These are phyloP conservation scores for Phylloscopus trochiloides DNA, from an alignment of 2,113 vertebrate genomes.

Conservation along the genomic window DNA sequence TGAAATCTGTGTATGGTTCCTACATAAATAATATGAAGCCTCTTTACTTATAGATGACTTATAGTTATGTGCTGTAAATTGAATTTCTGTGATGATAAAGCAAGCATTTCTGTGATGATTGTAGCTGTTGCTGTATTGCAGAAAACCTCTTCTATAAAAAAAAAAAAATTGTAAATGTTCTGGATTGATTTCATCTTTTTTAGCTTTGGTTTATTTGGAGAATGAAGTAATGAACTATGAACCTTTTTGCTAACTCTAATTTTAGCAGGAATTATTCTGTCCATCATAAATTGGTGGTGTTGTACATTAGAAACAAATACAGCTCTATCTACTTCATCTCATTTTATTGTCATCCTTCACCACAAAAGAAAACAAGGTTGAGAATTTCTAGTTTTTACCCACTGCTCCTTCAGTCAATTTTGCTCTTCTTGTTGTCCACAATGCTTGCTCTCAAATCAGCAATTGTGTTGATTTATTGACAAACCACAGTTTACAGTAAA, in stretches of 20 bases:
- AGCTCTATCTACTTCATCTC: neutral
- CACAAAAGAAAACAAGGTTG: neutral
- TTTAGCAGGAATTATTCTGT: neutral
- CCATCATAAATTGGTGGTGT: neutral
- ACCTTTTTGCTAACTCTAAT: neutral
- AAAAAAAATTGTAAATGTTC: neutral
- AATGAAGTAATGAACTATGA: neutral
- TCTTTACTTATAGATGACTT: neutral
- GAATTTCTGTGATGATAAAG: neutral
- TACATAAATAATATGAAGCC: neutral
- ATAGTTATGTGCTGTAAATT: neutral
- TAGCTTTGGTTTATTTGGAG: neutral
- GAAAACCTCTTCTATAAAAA: neutral
- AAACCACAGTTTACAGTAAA: slow-evolving; percentile 20
- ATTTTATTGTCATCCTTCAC: neutral
- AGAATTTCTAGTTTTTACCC: neutral
- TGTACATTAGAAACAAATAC: neutral
- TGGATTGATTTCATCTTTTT: neutral
- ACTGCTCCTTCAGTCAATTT: neutral
- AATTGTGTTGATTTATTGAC: slow-evolving; percentile 13
- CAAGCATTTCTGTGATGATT: neutral
- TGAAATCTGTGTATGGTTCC: neutral
- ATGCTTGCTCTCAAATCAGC: neutral
- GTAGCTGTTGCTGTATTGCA: neutral
- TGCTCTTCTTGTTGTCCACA: neutral